These are phyloP conservation scores for Tenthredo mesomela DNA, from an alignment of 2,888 invertebrate genomes.

Conservation along the genomic window DNA sequence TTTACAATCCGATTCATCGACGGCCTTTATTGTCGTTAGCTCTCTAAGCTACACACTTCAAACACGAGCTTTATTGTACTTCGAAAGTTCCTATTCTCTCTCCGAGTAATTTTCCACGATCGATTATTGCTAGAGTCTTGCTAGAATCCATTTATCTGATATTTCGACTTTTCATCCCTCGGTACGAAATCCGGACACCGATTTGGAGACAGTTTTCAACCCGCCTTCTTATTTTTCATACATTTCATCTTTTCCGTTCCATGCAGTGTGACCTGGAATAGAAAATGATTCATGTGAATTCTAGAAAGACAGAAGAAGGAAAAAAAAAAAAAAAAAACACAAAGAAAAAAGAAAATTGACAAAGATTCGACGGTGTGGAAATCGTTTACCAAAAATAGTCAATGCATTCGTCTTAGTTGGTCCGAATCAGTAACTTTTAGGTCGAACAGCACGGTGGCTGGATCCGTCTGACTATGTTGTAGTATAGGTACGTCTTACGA, in stretches of 20 bases:
- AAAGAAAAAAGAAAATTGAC: background rate
- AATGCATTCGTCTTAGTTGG: constrained; percentile 39
- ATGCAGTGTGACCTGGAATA: too few species aligned
- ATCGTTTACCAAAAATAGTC: constrained; percentile 29
- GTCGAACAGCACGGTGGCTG: constrained; percentile 20
- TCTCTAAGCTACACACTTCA: background rate
- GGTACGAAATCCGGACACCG: background rate
- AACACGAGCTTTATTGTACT: background rate
- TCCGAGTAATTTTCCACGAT: background rate
- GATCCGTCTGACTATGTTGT: constrained; percentile 23
- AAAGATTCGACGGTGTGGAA: background rate
- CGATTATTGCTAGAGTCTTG: background rate
- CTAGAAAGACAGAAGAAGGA: too few species aligned
- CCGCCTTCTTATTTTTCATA: too few species aligned
- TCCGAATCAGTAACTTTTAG: constrained; percentile 16
- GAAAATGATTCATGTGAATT: constrained; percentile 12
- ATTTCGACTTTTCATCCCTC: background rate
- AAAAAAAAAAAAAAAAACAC: too few species aligned
- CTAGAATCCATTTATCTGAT: background rate
- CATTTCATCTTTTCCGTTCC: background rate
- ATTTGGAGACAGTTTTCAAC: background rate
- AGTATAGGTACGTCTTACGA: constrained; percentile 27
- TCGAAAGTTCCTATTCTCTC: background rate
- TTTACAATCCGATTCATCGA: background rate
- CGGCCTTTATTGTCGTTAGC: background rate